Base-by-base conservation (phyloP, 1,140 invertebrate genomes). In the Augochlora pura region DNA sequence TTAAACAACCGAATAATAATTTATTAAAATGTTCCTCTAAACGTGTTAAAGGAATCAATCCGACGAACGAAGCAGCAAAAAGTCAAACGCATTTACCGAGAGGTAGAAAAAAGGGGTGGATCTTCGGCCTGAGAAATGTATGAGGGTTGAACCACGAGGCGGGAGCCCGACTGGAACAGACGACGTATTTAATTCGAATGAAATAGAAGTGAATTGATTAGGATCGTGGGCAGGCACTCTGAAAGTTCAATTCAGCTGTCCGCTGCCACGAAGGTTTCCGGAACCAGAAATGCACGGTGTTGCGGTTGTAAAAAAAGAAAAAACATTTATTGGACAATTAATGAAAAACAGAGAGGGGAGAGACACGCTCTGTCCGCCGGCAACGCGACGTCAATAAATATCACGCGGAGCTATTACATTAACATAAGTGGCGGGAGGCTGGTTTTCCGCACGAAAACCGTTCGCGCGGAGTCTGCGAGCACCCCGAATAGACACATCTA, bases 311-410 rank as follows among this genome's bases (percentile, higher is more conserved):
- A 90, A 90, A 32, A 32, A 90, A 86, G 90, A 90, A 32, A 32
- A 90, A 89, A 88, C 88, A 90, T 90, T 91, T 89, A 88, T 89
- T 88, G 87, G 82, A 88, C 87, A 87, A 90, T 88, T 81, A 84
- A 76, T 83, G 10, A 79, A 84, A 86, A 88, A 90, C 82, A 87
- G 86, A 88, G 88, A 77, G 49, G 49, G 32, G 38, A 59, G 64
- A 16, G 32, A 82, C 80, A 38, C 82, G 75, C 65, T 60, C 76
- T 76, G 79, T n/a, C 70, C 79, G 79, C 76, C 66, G 77, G 85
- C 88, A 88, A 89, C 84, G 87, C 84, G 74, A 79, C 88, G 86
- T 87, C 84, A 91, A 93, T 93, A 92, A 93, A 92, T 93, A 92
- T 84, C 89, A 91, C 84, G 85, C 74, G 70, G 65, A 88, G 88